Percentiles rank a stretch among this genome's conserved stretches.
Conservation (phyloP, 2,888 invertebrate genomes). For the Chrysomela aeneicollis region DNA sequence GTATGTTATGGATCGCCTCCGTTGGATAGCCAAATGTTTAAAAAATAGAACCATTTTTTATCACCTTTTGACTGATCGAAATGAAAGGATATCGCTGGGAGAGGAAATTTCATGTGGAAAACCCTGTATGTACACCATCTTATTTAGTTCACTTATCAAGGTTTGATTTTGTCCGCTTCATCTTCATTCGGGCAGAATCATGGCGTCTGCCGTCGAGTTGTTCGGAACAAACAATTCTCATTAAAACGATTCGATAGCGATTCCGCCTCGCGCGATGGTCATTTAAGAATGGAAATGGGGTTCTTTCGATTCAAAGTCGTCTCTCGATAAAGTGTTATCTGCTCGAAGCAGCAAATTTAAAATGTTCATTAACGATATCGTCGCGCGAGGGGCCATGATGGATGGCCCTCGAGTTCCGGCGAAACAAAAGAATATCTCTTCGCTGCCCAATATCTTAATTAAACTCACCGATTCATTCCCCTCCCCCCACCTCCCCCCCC, state of each 20-base stretch:
- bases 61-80: too few species aligned
- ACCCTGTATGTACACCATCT: too few species aligned
- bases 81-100: too few species aligned
- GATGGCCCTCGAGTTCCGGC: slow-evolving; percentile 56
- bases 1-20: too few species aligned
- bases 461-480: slow-evolving; percentile 64
- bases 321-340: slow-evolving; percentile 52
- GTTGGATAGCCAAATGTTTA: too few species aligned
- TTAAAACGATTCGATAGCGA: slow-evolving; percentile 28
- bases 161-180: background rate
- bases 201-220: slow-evolving; percentile 19
- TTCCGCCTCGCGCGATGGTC: slow-evolving; percentile 29
- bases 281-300: slow-evolving; percentile 38
- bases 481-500: too few species aligned
- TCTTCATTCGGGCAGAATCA: background rate
- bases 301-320: slow-evolving; percentile 40
- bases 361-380: slow-evolving; percentile 61
- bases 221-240: slow-evolving; percentile 33
- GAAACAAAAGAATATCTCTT: slow-evolving; percentile 62
- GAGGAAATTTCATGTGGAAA: too few species aligned
- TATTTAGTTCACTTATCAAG: too few species aligned
- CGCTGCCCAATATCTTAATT: slow-evolving; percentile 64
- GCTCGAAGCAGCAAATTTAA: slow-evolving; percentile 56
- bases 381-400: slow-evolving; percentile 57
- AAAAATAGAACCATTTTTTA: too few species aligned